Conservation (phyloP, 2,113 vertebrate species). For the Cottus gobio region DNA sequence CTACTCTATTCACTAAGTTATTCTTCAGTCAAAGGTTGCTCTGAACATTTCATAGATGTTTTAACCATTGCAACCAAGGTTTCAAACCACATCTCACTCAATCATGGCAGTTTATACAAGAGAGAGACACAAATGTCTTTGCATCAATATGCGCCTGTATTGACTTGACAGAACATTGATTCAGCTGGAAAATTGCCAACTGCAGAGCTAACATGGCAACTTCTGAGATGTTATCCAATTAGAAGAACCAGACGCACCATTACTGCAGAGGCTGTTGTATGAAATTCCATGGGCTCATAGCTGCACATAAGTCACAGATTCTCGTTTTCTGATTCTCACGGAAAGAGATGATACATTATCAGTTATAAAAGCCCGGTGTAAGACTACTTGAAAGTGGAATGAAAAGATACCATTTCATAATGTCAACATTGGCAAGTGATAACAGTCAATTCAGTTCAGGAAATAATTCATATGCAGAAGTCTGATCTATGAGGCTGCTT, state of each 20-base stretch:
- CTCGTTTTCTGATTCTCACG: background rate
- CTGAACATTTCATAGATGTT: background rate
- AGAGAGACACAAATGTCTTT: background rate
- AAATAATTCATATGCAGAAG: slow-evolving; percentile 14
- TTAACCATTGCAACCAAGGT: background rate
- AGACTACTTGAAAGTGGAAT: background rate
- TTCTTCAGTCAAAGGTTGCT: background rate
- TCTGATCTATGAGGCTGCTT: slow-evolving; percentile 24
- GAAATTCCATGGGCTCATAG: background rate
- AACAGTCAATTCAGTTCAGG: background rate
- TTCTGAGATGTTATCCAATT: background rate
- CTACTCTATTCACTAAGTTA: background rate
- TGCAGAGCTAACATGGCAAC: background rate
- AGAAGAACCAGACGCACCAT: background rate
- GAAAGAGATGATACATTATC: background rate
- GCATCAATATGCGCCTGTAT: background rate
- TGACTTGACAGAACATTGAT: background rate
- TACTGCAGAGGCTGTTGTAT: background rate
- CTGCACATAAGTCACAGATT: background rate
- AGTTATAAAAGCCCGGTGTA: background rate
- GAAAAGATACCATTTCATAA: background rate
- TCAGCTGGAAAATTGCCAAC: background rate
- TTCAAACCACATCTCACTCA: background rate
- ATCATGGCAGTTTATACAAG: background rate
- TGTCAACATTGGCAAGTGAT: background rate